Evolutionary conservation across 2,113 vertebrate genomes (phyloP).

Genomic region (Athene noctua): DNA sequence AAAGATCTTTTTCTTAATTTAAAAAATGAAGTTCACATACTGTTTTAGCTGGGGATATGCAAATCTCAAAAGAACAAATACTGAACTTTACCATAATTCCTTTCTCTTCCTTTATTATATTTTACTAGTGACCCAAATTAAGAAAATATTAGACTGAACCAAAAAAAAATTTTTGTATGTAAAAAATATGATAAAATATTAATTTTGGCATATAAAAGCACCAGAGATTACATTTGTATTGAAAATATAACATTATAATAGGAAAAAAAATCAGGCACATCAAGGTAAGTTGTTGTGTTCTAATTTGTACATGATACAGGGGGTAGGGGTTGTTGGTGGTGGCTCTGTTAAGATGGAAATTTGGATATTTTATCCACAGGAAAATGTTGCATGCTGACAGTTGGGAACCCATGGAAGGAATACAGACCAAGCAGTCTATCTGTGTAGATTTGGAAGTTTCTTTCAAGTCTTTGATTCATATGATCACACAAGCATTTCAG

Average conservation of each 20-base stretch:
- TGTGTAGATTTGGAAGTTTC: not conserved
- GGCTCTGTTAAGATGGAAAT: not conserved
- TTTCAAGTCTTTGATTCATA: not conserved
- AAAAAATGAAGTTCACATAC: not conserved
- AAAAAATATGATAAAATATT: not conserved
- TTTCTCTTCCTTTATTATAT: not conserved
- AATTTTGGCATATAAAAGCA: not conserved
- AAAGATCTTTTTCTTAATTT: not conserved
- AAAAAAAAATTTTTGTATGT: not conserved
- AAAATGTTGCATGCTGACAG: not conserved
- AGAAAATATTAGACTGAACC: not conserved
- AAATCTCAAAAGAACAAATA: not conserved
- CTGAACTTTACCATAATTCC: not conserved
- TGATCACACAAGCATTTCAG: not conserved
- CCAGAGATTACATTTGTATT: not conserved
- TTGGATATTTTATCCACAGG: not conserved
- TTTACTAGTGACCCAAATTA: not conserved
- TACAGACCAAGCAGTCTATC: not conserved
- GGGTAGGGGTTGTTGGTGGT: accelerated
- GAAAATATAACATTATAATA: not conserved
- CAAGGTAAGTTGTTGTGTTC: not conserved
- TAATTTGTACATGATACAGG: accelerated
- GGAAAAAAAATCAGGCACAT: not conserved
- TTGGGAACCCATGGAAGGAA: not conserved
- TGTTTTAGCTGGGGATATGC: not conserved